These are phyloP conservation scores for Stenurella melanura DNA, from an alignment of 2,888 invertebrate species.

Conservation along the genomic window DNA sequence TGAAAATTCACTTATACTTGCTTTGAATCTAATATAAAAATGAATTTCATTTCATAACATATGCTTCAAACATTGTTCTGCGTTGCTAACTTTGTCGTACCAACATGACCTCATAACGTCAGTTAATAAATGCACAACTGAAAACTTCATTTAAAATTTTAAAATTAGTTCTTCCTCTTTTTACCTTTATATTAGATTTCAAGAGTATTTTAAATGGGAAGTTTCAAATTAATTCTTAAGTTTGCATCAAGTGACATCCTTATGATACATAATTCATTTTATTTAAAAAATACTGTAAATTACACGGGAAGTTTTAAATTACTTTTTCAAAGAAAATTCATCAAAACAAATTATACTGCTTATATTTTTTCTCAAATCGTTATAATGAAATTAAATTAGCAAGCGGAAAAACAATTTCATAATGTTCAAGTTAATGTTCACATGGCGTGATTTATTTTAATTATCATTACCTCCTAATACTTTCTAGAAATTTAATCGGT, in stretches of 20 bases:
- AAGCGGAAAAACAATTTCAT: conserved; percentile 2
- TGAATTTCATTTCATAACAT: no score
- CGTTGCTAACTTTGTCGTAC: no score
- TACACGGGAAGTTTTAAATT: conserved; percentile 22
- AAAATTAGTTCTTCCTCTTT: conserved; percentile 24
- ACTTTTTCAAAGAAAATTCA: conserved; percentile 12
- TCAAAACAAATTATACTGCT: neutral
- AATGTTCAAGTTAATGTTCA: conserved; percentile 59
- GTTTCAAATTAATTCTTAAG: conserved; percentile 42
- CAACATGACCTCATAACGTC: neutral
- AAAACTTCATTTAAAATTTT: conserved; percentile 28
- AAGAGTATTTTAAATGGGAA: conserved; percentile 21
- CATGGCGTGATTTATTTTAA: conserved; percentile 63
- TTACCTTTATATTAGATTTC: conserved; percentile 33
- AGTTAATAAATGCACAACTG: conserved; percentile 33
- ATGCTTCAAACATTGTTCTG: no score
- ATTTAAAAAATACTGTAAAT: conserved; percentile 25
- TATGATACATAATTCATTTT: conserved; percentile 40
- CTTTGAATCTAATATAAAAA: no score
- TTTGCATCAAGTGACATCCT: conserved; percentile 30
- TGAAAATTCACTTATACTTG: no score
- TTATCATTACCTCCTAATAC: conserved; percentile 47
- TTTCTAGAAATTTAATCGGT: conserved; percentile 2
- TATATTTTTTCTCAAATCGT: neutral
- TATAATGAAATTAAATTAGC: conserved; percentile 21